Base-by-base conservation (phyloP, 2,113 vertebrate species). In the Sterrhoptilus dennistouni region DNA sequence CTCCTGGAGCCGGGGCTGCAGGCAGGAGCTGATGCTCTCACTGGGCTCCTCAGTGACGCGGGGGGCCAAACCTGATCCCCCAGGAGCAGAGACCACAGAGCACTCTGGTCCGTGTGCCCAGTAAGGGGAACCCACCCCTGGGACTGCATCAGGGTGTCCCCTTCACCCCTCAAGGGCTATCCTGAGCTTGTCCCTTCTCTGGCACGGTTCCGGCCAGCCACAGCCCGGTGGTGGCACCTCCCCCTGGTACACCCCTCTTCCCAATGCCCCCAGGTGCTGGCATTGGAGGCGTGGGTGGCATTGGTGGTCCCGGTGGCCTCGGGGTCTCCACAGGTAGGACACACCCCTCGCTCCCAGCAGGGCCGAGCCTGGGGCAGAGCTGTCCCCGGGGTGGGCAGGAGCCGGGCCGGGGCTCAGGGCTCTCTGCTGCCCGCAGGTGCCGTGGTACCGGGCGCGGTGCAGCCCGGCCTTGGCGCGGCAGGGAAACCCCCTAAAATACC, bases 401-500 rank as follows among this genome's bases (percentile, higher is more conserved):
- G 71, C 42, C 0, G 4, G 49, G 60, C 12, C 1, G 2, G 56
- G 60, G 64, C 86, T 97, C 72, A 95, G 71, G 63, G 82, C 61
- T 96, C 56, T 94, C 83, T 94, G 90, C 86, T 81, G 82, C 92
- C 83, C 23, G 29, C 81, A 98, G 98, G 97, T 96, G 98, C 82
- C 0, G 98, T 81, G 38, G 97, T 97, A 23, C 98, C 95, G 47
- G 79, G 93, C 1, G 98, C 87, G 65, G 95, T 94, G 44, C 97
- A 96, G 90, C 97, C 96, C 2, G 97, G 97, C 81, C 93, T 95
- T 9, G 98, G 97, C 1, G 95, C 95, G 1, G 97, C 81, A 76
- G 98, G 2, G 47, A 98, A 98, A 40, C 97, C 98, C 38, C 98
- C 98, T 49, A 98, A 98, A 96, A 88, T 98, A 83, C 98, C 98